Base-by-base conservation (phyloP, 2,113 vertebrate species). In the Eretmochelys imbricata region DNA sequence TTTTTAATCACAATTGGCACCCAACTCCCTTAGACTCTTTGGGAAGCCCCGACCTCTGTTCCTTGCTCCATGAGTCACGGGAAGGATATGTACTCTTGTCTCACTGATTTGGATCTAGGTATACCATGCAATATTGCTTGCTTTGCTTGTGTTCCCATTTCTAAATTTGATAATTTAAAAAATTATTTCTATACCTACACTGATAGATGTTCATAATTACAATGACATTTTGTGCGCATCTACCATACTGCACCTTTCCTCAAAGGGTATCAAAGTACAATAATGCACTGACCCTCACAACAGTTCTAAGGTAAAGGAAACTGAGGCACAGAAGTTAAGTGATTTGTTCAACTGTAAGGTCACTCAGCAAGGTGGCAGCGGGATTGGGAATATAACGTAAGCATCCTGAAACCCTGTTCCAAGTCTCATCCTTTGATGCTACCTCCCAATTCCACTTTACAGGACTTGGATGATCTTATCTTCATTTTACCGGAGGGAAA, bases 21-120 rank as follows among this genome's bases (percentile, higher is more conserved):
- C 19, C 3, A 25, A 79, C 53, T 81, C 27, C 69, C 27, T 55
- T 49, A 5, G 76, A 72, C 5, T 88, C 72, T 51, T 80, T 83
- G 91, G 94, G 46, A 96, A 95, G 84, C 85, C 89, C 94, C 92
- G 75, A 42, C 8, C 35, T n/a, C 35, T 69, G 51, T 91, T 91
- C 86, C 42, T 4, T 49, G 69, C 3, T 57, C 72, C 24, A 53
- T 93, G 93, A 91, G 25, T 80, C 94, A 95, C 3, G 19, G 88
- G 1, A 89, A n/a, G 11, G 93, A 88, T 85, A 19, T 55, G 54
- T 94, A 88, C 35, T 91, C 53, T 2, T n/a, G 27, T 29, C 78
- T 90, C 42, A n/a, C 8, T 92, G 83, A 90, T 82, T 93, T 82
- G 94, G 1, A 93, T 42, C 12, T 80, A 57, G 31, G 54, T 0